Evolutionary conservation across 1,140 invertebrate species (phyloP), one percentile per base, ranked within the genome.

Genomic region (Melitaea cinxia): DNA sequence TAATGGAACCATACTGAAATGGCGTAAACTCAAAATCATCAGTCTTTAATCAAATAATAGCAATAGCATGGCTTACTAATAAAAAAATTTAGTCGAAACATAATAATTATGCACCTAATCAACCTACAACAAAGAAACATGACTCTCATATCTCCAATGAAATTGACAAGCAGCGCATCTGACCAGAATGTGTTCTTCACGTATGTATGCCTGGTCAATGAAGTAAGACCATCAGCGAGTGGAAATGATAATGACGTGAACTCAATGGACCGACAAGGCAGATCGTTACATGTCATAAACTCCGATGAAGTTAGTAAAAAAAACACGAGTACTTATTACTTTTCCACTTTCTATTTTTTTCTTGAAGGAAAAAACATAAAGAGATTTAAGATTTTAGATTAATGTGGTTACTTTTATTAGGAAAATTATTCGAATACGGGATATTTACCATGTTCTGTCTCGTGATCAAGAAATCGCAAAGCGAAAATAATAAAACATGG

Each of bases 131-230:
- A 58, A 37, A 10, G 53, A 3, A 12, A 55, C 33, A 26, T 30
- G 53, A 56, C 55, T 30, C 57, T 33, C 17, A 66, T 53, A 35
- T 59, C 28, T 15, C 47, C 28, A n/a, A 67, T 80, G 60, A 82
- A 79, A 42, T 39, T 89, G n/a, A 58, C 73, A 2, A 77, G 65
- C 49, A 89, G 82, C 26, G 68, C 72, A 17, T 85, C 87, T 15
- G 85, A 85, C 37, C 84, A 88, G 39, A 89, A 84, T 45, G 71
- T 80, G 1, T 80, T 67, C 60, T 77, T 76, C 26, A 82, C 77
- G 2, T 89, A 88, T 52, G 81, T 86, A 50, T 88, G 87, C 63
- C 73, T 85, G 30, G 45, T 85, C 35, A 76, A 81, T 59, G 75
- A 77, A 42, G 67, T 85, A 7, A 80, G 73, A 47, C 78, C 79